Base-by-base conservation (phyloP, 2,888 invertebrate genomes). In the Leptopterna dolabrata region DNA sequence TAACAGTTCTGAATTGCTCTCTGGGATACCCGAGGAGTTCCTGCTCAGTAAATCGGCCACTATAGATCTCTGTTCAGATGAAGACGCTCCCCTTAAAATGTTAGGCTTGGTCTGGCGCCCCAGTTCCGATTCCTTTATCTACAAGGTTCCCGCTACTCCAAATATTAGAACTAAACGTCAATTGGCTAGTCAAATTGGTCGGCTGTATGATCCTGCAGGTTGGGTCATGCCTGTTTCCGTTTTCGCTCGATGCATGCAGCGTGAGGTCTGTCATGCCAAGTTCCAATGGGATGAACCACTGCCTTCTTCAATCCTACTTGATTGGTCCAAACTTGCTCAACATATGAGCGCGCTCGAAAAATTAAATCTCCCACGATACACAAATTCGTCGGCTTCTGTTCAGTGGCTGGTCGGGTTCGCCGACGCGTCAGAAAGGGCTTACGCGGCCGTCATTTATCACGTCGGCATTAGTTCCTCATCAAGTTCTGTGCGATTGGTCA, bases 241-340 rank as follows among this genome's bases (percentile, higher is more conserved):
- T 19, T 45, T 45, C 24, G 78, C 78, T 24, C 41, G 78, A 36
- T n/a, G 13, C 11, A 78, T 78, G 11, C 45, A 45, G 45, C 45
- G 78, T n/a, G n/a, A 13, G 43, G 78, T 78, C 19, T 16, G 16
- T 43, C 78, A 43, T 16, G 41, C 43, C 43, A 45, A 43, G 19
- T 78, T 13, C 24, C 19, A 43, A n/a, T 78, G 81, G 81, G 81
- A 81, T 81, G 47, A 81, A 11, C 47, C 81, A 19, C 45, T 81
- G 13, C 16, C 81, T 47, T 27, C 81, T 81, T 9, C 6, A 24
- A 19, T 51, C 6, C 7, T 4, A 30, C 7, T 9, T 13, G 16
- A 81, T 13, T 81, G 81, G 81, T 24, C 14, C 47, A 81, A 45
- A 16, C n/a, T 73, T 30, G 73, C n/a, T 9, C 11, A 73, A 16